Conservation (phyloP, 1,140 invertebrate species). For the Bombus turneri region DNA sequence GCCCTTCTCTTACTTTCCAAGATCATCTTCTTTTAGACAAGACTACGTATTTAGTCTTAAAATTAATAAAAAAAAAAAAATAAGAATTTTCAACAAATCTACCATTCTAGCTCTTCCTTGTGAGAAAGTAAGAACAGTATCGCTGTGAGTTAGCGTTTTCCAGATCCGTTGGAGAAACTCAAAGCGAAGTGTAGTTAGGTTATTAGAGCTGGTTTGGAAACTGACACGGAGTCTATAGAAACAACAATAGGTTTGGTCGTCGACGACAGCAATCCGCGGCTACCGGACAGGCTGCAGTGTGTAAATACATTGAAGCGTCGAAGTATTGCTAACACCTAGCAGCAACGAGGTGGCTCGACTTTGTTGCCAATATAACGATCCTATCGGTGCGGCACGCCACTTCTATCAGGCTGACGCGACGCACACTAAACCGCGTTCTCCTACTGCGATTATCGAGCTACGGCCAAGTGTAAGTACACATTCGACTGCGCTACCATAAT, state of each 20-base stretch:
- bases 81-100: no score
- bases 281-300: neutral
- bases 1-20: no score
- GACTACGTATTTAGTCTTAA: no score
- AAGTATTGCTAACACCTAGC: neutral
- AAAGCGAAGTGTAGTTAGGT: constrained; percentile 43
- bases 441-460: constrained; percentile 37
- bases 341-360: constrained; percentile 27
- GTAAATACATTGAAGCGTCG: constrained; percentile 21
- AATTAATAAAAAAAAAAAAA: no score
- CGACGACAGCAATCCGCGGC: neutral
- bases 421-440: constrained; percentile 47
- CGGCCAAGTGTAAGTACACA: constrained; percentile 46
- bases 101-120: neutral
- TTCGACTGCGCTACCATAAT: constrained; percentile 35
- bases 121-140: neutral
- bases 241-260: constrained; percentile 21
- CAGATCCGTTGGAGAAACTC: neutral
- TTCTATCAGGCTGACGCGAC: constrained; percentile 51
- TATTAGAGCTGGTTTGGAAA: constrained; percentile 40
- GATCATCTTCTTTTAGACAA: no score
- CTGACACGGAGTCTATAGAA: constrained; percentile 37
- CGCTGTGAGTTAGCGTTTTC: constrained; percentile 10
- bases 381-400: constrained; percentile 32
- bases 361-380: constrained; percentile 55